These are phyloP conservation scores for Incurvaria masculella DNA, from an alignment of 2,888 invertebrate species.

Conservation along the genomic window DNA sequence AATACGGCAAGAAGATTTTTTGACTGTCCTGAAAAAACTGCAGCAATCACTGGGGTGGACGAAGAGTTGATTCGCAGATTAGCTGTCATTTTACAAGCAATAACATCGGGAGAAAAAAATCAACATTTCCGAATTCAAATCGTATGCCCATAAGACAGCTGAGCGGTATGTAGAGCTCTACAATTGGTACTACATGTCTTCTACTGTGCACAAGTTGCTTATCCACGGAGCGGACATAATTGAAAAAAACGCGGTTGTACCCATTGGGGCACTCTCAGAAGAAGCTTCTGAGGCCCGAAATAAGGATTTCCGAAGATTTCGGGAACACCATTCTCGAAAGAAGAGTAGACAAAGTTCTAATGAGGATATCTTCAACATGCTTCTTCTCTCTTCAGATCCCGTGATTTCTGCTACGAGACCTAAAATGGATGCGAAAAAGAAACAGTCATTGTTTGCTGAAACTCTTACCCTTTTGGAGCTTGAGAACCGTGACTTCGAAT, in stretches of 20 bases:
- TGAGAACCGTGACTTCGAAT: no score
- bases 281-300: neutral
- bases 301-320: neutral
- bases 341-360: no score
- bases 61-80: neutral
- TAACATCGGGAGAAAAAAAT: neutral
- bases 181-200: neutral
- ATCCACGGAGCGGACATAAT: neutral
- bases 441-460: no score
- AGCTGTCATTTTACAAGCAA: neutral
- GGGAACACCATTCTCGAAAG: slow-evolving; percentile 1
- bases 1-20: slow-evolving; percentile 19
- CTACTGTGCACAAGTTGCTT: neutral
- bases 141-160: neutral
- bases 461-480: no score
- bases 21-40: slow-evolving; percentile 12
- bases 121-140: neutral
- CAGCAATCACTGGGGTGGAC: slow-evolving; percentile 19
- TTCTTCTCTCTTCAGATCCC: no score
- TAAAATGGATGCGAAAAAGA: no score
- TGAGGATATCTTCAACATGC: no score
- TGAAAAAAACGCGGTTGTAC: neutral
- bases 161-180: neutral
- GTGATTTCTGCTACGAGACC: no score
- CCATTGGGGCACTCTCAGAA: neutral